These are phyloP conservation scores for Nymphalis io DNA, from an alignment of 1,140 invertebrate genomes.

Conservation along the genomic window DNA sequence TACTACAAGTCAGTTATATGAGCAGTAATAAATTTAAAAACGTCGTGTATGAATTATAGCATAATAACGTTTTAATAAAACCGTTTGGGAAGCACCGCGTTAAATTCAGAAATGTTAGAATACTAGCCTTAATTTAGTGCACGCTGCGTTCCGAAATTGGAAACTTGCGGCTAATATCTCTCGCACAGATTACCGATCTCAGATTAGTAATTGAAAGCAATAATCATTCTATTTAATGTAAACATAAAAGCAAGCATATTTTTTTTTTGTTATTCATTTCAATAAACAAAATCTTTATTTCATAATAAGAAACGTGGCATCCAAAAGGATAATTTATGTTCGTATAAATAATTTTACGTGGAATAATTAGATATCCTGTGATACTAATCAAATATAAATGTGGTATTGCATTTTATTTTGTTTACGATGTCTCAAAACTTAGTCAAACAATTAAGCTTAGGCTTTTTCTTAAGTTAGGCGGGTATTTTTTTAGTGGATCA, in stretches of 20 bases:
- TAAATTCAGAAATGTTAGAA: conserved; percentile 39
- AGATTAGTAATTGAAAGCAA: not conserved
- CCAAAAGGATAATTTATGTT: too few relatives aligned
- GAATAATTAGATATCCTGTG: too few relatives aligned
- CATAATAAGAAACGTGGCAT: too few relatives aligned
- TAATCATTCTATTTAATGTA: conserved; percentile 12
- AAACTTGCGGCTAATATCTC: conserved; percentile 36
- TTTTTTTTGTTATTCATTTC: not conserved
- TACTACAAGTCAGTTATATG: not conserved
- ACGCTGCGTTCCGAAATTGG: conserved; percentile 36
- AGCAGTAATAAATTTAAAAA: conserved; percentile 37
- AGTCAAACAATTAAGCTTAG: too few relatives aligned
- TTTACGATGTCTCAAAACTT: too few relatives aligned
- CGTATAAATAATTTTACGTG: too few relatives aligned
- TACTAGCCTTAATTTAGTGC: conserved; percentile 37
- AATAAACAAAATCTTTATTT: too few relatives aligned
- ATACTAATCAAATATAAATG: too few relatives aligned
- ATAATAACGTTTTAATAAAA: conserved; percentile 41
- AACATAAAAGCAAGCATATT: not conserved
- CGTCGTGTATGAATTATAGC: conserved; percentile 38
- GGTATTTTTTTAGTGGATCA: too few relatives aligned
- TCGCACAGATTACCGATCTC: conserved; percentile 29
- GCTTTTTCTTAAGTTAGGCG: too few relatives aligned
- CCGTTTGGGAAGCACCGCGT: conserved; percentile 18
- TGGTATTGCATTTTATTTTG: too few relatives aligned